These are phyloP conservation scores for Hippocampus zosterae DNA, from an alignment of 2,113 vertebrate species.

Conservation along the genomic window DNA sequence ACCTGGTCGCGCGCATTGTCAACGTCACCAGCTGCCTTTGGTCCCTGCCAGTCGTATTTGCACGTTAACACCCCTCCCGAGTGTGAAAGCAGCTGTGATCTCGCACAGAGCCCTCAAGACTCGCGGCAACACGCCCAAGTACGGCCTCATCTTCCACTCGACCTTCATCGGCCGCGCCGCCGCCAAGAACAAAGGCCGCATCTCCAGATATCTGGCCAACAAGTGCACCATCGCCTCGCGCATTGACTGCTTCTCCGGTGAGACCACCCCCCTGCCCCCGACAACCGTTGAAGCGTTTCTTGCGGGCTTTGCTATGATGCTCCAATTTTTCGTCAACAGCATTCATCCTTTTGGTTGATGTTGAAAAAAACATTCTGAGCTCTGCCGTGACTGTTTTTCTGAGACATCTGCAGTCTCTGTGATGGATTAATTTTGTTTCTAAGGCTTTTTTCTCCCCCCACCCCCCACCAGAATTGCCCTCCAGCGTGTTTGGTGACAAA, in stretches of 20 bases:
- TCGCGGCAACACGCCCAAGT: conserved; percentile 92
- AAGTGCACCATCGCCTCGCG: conserved; percentile 95
- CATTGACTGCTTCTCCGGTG: conserved; percentile 96
- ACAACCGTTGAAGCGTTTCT: accelerated
- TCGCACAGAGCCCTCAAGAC: conserved; percentile 88
- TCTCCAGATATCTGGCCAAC: conserved; percentile 96
- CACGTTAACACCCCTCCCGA: background rate
- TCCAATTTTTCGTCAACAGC: conserved; percentile 97
- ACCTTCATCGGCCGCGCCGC: conserved; percentile 96
- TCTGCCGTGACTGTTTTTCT: conserved; percentile 30
- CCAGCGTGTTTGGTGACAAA: conserved; percentile 88
- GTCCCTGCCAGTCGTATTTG: background rate
- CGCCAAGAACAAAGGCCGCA: conserved; percentile 94
- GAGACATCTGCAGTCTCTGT: too few species aligned
- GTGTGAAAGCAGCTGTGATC: conserved; percentile 20
- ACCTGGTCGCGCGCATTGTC: background rate
- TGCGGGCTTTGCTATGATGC: conserved; percentile 80
- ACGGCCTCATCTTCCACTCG: conserved; percentile 96
- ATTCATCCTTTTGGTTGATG: conserved; percentile 82
- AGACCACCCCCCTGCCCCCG: accelerated
- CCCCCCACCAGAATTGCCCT: conserved; percentile 81
- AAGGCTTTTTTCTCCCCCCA: background rate
- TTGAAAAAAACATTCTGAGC: conserved; percentile 84
- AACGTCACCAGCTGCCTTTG: background rate
- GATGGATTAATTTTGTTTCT: background rate